Conservation (phyloP, 2,797 vertebrate species). For the Hydrophis major region DNA sequence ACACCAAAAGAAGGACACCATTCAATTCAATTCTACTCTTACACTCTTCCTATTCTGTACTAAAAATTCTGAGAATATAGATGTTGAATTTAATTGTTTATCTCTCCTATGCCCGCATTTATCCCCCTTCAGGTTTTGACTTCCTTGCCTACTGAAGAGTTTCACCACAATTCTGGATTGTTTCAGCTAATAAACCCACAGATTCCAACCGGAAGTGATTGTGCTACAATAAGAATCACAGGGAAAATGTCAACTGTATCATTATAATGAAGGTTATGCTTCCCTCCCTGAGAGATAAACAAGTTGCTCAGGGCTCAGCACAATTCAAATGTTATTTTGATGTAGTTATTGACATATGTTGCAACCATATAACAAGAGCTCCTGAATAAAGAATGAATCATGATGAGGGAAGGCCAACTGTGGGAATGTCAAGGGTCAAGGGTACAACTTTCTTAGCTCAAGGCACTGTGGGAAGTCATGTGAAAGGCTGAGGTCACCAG, state of each 20-base stretch:
- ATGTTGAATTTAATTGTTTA: background rate
- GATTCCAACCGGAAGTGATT: slow-evolving; percentile 65
- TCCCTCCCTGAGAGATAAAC: slow-evolving; percentile 46
- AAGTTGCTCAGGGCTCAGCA: slow-evolving; percentile 60
- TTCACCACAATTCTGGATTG: slow-evolving; percentile 67
- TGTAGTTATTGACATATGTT: slow-evolving; percentile 55
- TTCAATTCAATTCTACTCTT: slow-evolving; percentile 10
- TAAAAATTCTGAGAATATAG: slow-evolving; percentile 10
- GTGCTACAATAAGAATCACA: slow-evolving; percentile 66
- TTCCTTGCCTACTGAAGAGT: slow-evolving; percentile 51
- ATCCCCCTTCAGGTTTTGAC: slow-evolving; percentile 17
- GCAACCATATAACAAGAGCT: slow-evolving; percentile 51
- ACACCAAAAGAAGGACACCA: background rate
- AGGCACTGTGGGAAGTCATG: background rate
- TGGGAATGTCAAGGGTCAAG: slow-evolving; percentile 17
- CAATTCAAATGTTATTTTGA: slow-evolving; percentile 66
- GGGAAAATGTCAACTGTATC: slow-evolving; percentile 70
- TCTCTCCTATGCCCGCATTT: accelerated
- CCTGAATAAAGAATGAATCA: slow-evolving; percentile 3
- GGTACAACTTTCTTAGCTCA: slow-evolving; percentile 2
- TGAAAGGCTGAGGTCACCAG: slow-evolving; percentile 32
- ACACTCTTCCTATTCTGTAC: slow-evolving; percentile 17
- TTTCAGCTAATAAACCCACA: slow-evolving; percentile 61
- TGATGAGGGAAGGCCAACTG: slow-evolving; percentile 20
- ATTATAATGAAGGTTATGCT: slow-evolving; percentile 71